These are phyloP conservation scores for Drosophila suzukii DNA, from an alignment of 1,140 invertebrate species.

Conservation along the genomic window DNA sequence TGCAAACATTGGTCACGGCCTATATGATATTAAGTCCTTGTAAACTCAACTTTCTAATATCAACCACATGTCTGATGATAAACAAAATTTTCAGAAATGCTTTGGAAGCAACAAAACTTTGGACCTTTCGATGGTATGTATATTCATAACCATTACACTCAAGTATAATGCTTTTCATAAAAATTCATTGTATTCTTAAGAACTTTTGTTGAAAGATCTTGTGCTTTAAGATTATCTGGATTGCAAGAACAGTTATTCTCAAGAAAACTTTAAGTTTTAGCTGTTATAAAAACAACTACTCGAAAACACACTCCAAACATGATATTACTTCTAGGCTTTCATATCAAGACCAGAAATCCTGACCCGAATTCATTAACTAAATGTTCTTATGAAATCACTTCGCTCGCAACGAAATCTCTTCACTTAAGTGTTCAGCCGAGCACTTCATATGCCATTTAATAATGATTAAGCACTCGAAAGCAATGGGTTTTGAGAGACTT, in stretches of 20 bases:
- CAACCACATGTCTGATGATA: background rate
- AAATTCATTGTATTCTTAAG: no score
- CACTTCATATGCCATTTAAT: conserved; percentile 47
- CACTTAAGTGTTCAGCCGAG: conserved; percentile 32
- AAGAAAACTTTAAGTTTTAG: no score
- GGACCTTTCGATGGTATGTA: no score
- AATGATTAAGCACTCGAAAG: conserved; percentile 42
- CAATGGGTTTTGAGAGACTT: background rate
- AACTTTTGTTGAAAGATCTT: no score
- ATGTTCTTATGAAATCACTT: background rate
- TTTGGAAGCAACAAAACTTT: background rate
- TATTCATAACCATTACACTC: no score
- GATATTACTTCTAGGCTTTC: conserved; percentile 14
- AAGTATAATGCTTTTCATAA: no score
- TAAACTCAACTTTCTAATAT: background rate
- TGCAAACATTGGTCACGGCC: conserved; percentile 26
- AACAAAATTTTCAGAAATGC: background rate
- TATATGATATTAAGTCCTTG: conserved; percentile 4
- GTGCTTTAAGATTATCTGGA: no score
- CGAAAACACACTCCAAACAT: background rate
- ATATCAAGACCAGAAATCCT: conserved; percentile 8
- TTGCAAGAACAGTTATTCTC: no score
- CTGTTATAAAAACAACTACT: background rate
- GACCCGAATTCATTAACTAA: conserved; percentile 35
- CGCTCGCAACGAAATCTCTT: conserved; percentile 13